Percentiles rank a stretch among this genome's conserved stretches.
Conservation (phyloP, 2,113 vertebrate species). For the Gopherus flavomarginatus region DNA sequence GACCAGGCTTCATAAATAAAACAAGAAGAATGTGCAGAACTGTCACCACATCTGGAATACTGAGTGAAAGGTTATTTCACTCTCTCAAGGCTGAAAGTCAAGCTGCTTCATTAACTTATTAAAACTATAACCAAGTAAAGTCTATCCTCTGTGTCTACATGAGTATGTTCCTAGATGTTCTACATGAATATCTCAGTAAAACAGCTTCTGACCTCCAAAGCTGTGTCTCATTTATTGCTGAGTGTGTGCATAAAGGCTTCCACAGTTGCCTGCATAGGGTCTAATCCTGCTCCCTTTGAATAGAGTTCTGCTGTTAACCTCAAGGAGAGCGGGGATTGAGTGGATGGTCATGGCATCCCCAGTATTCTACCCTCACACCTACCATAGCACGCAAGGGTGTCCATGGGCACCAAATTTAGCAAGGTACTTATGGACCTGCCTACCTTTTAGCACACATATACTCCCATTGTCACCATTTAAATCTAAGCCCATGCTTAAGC, state of each 20-base stretch:
- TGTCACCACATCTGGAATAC: background rate
- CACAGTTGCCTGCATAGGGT: background rate
- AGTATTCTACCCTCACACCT: background rate
- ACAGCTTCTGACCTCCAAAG: background rate
- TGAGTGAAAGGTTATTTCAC: background rate
- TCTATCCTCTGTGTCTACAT: background rate
- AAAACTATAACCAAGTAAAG: background rate
- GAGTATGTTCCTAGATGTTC: background rate
- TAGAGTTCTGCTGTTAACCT: background rate
- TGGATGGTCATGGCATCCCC: background rate
- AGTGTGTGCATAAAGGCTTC: background rate
- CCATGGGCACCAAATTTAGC: fast-evolving
- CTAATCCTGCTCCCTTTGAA: background rate
- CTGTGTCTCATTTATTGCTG: background rate
- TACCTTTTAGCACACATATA: background rate
- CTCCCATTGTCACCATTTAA: background rate
- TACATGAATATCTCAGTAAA: background rate
- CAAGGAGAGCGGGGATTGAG: background rate
- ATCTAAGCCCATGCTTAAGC: background rate
- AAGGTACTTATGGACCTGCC: fast-evolving
- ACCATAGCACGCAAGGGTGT: fast-evolving
- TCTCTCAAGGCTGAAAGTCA: background rate
- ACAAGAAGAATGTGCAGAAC: background rate
- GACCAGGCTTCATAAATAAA: background rate
- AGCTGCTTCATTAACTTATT: background rate